These are phyloP conservation scores for Vireo griseus DNA, from an alignment of 2,797 vertebrate genomes.

Conservation along the genomic window DNA sequence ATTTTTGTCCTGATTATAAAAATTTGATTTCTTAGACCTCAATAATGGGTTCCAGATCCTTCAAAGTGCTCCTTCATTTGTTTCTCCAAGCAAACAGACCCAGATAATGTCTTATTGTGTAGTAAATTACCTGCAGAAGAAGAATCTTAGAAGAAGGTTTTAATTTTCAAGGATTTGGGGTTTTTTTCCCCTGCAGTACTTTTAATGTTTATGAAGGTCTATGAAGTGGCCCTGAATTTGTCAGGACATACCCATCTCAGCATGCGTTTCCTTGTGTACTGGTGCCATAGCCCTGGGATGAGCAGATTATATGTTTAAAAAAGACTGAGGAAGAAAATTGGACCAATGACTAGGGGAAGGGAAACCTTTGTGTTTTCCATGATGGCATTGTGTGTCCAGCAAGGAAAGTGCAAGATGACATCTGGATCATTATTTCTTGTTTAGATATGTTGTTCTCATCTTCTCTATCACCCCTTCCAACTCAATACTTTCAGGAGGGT, in stretches of 20 bases:
- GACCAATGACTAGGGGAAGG: neutral
- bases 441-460: neutral
- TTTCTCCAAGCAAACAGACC: neutral
- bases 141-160: neutral
- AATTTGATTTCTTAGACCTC: constrained; percentile 4
- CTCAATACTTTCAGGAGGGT: neutral
- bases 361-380: neutral
- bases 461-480: neutral
- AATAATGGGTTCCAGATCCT: constrained; percentile 47
- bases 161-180: neutral
- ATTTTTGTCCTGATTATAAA: constrained; percentile 14
- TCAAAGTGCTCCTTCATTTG: neutral
- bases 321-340: neutral
- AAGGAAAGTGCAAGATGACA: neutral
- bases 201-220: neutral
- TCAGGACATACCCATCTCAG: neutral
- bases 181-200: neutral
- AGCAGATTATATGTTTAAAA: neutral
- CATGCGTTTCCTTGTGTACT: neutral
- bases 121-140: neutral
- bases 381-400: neutral
- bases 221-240: neutral
- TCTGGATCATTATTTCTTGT: neutral
- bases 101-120: neutral
- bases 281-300: neutral